Base-by-base conservation (phyloP, 2,797 vertebrate species). In the Sebastes nivosus region DNA sequence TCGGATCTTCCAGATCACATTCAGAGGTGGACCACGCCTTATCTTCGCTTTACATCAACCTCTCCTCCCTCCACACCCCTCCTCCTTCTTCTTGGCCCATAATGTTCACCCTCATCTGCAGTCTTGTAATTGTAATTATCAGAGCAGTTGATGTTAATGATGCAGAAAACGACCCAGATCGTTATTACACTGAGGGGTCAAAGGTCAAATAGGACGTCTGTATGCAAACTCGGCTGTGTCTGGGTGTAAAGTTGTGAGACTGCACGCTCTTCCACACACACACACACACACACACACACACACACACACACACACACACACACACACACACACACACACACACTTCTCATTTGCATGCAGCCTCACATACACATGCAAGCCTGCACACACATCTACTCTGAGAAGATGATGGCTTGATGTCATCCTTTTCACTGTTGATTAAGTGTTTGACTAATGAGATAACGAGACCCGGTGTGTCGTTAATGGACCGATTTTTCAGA, bases 141-240 rank as follows among this genome's bases (percentile, higher is more conserved):
- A 52, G 66, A 73, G 59, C 79, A 59, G 42, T 32, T 71, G 11
- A 79, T 64, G 67, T 84, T 88, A 86, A 91, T 78, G 83, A 83
- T 38, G 66, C 72, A 79, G 76, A 80, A 73, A 72, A 85, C 72
- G 61, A 82, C 20, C 58, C 68, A 50, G 76, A 80, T 69, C 36
- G 27, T 74, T 50, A 74, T 82, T 82, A 84, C 42, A 64, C 36
- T 10, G 25, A 75, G 34, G 67, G 72, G 77, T 85, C 75, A 85
- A 46, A 74, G 86, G 85, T 80, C 78, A 89, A 84, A 74, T 34
- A 80, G 69, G 60, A 75, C 24, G 9, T 91, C 77, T 90, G 60
- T 82, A 90, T 89, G 88, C 82, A 83, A 84, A 89, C 50, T 52
- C 73, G 20, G 27, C 58, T 32, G 13, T 63, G 73, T 82, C 75